Conservation (phyloP, 2,113 vertebrate genomes). For the Forbesichthys papilliferus region DNA sequence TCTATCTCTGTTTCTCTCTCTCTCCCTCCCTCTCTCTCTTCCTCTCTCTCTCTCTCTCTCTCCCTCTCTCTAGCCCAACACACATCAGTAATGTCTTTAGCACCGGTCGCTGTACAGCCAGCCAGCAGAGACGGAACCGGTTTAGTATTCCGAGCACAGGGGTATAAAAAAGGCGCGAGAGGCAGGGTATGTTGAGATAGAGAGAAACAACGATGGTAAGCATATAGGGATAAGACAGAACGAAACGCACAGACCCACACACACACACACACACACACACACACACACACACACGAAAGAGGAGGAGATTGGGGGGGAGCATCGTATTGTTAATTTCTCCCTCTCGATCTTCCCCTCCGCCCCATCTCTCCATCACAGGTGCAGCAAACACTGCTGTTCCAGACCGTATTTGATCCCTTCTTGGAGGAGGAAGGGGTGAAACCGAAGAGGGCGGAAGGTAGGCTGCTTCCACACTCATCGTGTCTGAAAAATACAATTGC, state of each 20-base stretch:
- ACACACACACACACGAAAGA: slow-evolving; percentile 49
- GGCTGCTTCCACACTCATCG: slow-evolving; percentile 35
- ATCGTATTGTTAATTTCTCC: slow-evolving; percentile 64
- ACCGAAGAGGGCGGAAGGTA: slow-evolving; percentile 14
- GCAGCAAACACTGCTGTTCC: slow-evolving; percentile 34
- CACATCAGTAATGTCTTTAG: slow-evolving; percentile 77
- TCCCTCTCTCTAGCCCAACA: slow-evolving; percentile 56
- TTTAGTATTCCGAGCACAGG: slow-evolving; percentile 83
- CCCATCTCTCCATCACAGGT: slow-evolving; percentile 58
- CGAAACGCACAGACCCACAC: slow-evolving; percentile 45
- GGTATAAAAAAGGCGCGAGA: slow-evolving; percentile 60
- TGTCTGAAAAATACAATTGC: slow-evolving; percentile 56
- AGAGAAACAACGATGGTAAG: slow-evolving; percentile 56
- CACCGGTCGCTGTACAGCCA: slow-evolving; percentile 62
- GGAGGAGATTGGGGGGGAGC: slow-evolving; percentile 70
- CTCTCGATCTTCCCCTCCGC: slow-evolving; percentile 58
- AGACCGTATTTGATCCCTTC: slow-evolving; percentile 42
- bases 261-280: slow-evolving; percentile 14
- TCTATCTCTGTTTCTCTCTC: slow-evolving; percentile 8
- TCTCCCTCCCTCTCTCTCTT: slow-evolving; percentile 13
- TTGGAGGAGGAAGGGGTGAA: slow-evolving; percentile 26
- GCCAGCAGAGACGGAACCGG: slow-evolving; percentile 61
- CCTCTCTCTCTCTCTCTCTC: slow-evolving; percentile 12
- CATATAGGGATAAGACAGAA: slow-evolving; percentile 29
- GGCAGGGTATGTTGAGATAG: slow-evolving; percentile 58